Percentiles rank a stretch among this genome's conserved stretches.
phyloP scores from a whole-genome alignment of 2,113 vertebrate species.

The Laterallus jamaicensis region DNA sequence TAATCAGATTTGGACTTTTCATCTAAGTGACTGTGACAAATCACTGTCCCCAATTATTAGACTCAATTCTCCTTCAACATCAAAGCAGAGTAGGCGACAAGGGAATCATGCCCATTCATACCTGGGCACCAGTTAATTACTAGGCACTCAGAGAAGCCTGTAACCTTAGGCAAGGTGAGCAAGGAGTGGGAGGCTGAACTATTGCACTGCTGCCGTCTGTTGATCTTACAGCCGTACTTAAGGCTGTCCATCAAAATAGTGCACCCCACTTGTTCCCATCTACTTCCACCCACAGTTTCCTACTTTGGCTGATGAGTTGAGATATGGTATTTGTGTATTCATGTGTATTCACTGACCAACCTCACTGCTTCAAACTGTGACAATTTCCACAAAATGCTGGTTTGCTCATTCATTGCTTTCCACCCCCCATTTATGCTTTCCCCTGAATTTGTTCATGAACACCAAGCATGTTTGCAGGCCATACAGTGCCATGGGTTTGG shows the following conservation, averaged over 20 bases:
- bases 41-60: background rate
- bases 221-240: background rate
- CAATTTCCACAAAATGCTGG: background rate
- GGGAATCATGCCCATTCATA: background rate
- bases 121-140: background rate
- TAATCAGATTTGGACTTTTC: background rate
- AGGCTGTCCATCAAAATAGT: background rate
- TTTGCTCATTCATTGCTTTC: background rate
- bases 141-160: background rate
- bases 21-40: background rate
- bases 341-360: background rate
- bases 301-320: background rate
- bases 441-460: background rate
- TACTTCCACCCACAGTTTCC: background rate
- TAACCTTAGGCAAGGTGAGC: background rate
- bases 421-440: accelerated
- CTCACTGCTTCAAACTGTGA: background rate
- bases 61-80: background rate
- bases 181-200: slow-evolving; percentile 4
- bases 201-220: background rate
- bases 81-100: background rate
- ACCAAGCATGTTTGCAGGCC: background rate
- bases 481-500: background rate
- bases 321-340: background rate
- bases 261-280: background rate